Percentiles rank a stretch among this genome's conserved stretches.
Conservation (phyloP, 2,113 vertebrate species). For the Tragelaphus buxtoni region DNA sequence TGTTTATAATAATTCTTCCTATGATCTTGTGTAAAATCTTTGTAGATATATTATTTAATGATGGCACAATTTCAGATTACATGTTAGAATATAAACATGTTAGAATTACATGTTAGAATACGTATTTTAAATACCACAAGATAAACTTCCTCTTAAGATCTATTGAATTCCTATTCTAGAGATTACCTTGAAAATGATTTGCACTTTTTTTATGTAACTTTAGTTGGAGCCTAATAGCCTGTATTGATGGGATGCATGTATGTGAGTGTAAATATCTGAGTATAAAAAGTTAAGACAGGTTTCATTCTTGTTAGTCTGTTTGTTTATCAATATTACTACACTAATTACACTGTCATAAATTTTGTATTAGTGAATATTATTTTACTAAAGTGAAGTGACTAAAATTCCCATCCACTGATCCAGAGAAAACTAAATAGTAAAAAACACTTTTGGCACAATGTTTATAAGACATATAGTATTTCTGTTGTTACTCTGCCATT, state of each 20-base stretch:
- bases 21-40: not conserved
- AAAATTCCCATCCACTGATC: not conserved
- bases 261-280: not conserved
- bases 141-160: too few relatives aligned
- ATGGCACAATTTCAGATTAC: not conserved
- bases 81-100: too few relatives aligned
- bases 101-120: too few relatives aligned
- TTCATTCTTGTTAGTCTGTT: not conserved
- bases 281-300: not conserved
- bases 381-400: not conserved
- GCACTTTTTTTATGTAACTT: not conserved
- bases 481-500: not conserved
- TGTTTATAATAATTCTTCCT: not conserved
- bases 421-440: not conserved
- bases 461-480: not conserved
- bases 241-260: not conserved
- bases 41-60: not conserved
- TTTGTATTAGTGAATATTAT: not conserved
- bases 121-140: too few relatives aligned
- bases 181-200: not conserved
- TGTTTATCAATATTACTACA: not conserved
- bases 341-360: not conserved
- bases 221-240: not conserved
- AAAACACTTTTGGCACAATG: not conserved
- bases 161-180: not conserved